phyloP scores from a whole-genome alignment of 2,888 invertebrate species.

The Esperia sulphurella region DNA sequence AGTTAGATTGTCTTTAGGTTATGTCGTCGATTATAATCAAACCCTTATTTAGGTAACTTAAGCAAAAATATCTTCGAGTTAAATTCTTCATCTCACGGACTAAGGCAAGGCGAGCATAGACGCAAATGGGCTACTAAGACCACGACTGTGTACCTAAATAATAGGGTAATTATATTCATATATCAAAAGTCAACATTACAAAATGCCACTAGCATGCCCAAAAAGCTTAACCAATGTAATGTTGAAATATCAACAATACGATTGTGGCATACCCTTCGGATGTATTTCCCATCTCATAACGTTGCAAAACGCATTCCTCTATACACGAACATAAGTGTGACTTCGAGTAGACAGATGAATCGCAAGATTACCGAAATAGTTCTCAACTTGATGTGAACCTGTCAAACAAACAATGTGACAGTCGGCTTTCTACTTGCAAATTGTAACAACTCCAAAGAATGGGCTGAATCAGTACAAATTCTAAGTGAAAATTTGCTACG shows the following conservation, averaged over 20 bases:
- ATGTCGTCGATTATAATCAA: too few relatives aligned
- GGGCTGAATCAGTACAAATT: background rate
- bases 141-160: too few relatives aligned
- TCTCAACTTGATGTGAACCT: conserved; percentile 38
- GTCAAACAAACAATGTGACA: conserved; percentile 52
- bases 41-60: too few relatives aligned
- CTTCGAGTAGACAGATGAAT: conserved; percentile 52
- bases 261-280: conserved; percentile 4
- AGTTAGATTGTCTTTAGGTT: too few relatives aligned
- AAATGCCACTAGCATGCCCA: background rate
- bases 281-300: conserved; percentile 5
- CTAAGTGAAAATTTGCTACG: conserved; percentile 1
- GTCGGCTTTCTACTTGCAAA: conserved; percentile 37
- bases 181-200: background rate
- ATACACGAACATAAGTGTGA: conserved; percentile 30
- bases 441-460: conserved; percentile 11
- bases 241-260: conserved; percentile 11
- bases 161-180: too few relatives aligned
- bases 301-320: conserved; percentile 3
- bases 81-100: too few relatives aligned
- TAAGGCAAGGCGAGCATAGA: too few relatives aligned
- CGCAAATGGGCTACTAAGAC: too few relatives aligned
- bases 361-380: conserved; percentile 39
- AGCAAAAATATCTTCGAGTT: too few relatives aligned
- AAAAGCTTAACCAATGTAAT: background rate